A percentile compares a stretch with the other conserved stretches of the same genome.
These are phyloP conservation scores for Toxotes jaculatrix DNA, from an alignment of 2,113 vertebrate species.

Conservation along the genomic window DNA sequence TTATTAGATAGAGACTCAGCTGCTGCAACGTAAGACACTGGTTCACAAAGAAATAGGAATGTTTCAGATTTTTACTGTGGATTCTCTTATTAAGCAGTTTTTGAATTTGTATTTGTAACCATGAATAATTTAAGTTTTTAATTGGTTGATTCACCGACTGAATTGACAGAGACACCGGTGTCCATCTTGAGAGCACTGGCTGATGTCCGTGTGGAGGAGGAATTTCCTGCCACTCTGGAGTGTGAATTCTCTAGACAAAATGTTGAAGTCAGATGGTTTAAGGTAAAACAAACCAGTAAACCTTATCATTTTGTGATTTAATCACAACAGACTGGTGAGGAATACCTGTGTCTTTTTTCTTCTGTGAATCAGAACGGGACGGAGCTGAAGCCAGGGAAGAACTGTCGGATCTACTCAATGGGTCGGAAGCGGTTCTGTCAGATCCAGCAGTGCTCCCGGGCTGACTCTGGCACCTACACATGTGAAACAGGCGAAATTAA, in stretches of 20 bases:
- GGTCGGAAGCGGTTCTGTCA: constrained; percentile 85
- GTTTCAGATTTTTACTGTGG: no score
- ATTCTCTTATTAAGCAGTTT: no score
- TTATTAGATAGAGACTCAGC: not conserved
- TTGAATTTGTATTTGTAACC: not conserved
- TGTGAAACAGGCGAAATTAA: constrained; percentile 81
- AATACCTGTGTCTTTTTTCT: not conserved
- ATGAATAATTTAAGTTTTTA: not conserved
- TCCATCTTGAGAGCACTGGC: constrained; percentile 84
- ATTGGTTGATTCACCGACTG: constrained; percentile 1
- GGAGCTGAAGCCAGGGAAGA: constrained; percentile 83
- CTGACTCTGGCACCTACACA: constrained; percentile 81
- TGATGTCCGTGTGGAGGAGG: constrained; percentile 88
- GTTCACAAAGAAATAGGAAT: no score
- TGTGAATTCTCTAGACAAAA: constrained; percentile 92
- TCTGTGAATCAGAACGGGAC: constrained; percentile 77
- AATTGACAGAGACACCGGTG: constrained; percentile 89
- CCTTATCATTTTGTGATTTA: not conserved
- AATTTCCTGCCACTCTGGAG: constrained; percentile 86
- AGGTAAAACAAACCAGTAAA: constrained; percentile 82
- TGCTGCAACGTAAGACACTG: not conserved
- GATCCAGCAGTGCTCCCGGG: constrained; percentile 70
- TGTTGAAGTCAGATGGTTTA: constrained; percentile 90
- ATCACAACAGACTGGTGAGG: not conserved
- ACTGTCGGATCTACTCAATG: constrained; percentile 88